Evolutionary conservation across 2,113 vertebrate species (phyloP).

Genomic region (Forbesichthys papilliferus): DNA sequence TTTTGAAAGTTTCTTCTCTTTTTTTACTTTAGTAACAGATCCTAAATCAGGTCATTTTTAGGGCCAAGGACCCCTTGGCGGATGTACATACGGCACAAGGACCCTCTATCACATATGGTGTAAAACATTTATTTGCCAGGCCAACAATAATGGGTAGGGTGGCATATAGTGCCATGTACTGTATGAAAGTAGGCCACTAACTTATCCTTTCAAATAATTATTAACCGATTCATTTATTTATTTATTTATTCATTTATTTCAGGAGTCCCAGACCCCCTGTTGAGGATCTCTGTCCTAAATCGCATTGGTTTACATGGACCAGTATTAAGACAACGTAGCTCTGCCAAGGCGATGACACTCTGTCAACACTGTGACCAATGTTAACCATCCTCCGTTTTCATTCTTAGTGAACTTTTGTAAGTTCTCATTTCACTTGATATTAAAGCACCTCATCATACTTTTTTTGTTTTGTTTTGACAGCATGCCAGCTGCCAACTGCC

Average conservation of each 20-base stretch:
- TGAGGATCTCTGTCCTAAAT: no score
- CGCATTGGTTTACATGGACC: constrained; percentile 21
- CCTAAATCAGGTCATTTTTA: constrained; percentile 8
- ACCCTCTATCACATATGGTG: no score
- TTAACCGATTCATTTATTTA: no score
- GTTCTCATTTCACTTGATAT: constrained; percentile 16
- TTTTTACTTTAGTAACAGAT: constrained; percentile 47
- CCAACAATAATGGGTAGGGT: no score
- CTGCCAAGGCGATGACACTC: constrained; percentile 48
- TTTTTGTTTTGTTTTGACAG: constrained; percentile 7
- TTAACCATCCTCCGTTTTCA: constrained; percentile 24
- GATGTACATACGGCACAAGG: no score
- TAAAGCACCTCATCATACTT: constrained; percentile 1
- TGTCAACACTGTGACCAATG: constrained; percentile 33
- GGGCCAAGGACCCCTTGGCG: no score
- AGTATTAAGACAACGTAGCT: constrained; percentile 37
- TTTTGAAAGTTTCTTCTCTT: background rate
- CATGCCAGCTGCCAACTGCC: constrained; percentile 10
- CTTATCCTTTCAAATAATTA: no score
- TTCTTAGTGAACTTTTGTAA: background rate
- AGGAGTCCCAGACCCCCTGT: no score
- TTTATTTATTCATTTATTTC: no score
- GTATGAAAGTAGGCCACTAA: no score
- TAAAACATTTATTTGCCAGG: no score
- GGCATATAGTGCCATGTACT: no score